Percentiles rank a stretch among this genome's conserved stretches.
Conservation (phyloP, 2,797 vertebrate species). For the Varecia variegata region DNA sequence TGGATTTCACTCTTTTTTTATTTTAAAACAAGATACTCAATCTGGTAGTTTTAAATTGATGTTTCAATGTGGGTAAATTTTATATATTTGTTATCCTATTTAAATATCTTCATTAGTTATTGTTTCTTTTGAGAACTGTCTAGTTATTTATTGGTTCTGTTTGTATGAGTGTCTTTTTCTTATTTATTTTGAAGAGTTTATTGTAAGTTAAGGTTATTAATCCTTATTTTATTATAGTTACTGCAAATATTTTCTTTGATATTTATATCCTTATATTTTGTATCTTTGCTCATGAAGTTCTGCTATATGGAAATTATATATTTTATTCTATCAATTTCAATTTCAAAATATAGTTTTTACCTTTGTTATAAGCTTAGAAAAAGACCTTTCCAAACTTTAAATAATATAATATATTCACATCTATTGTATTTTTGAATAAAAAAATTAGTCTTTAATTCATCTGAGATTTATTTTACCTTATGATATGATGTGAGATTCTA, state of each 20-base stretch:
- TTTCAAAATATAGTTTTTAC: background rate
- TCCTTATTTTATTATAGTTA: background rate
- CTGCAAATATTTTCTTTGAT: background rate
- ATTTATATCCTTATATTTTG: background rate
- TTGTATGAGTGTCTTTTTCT: background rate
- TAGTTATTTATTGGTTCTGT: background rate
- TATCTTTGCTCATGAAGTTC: background rate
- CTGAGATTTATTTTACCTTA: background rate
- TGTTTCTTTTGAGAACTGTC: background rate
- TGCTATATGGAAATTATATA: background rate
- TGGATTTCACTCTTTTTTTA: background rate
- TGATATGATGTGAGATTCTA: background rate
- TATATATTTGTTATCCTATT: background rate
- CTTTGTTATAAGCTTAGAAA: conserved; percentile 19
- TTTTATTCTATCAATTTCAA: background rate
- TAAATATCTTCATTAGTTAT: background rate
- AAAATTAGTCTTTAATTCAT: background rate
- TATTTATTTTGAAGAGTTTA: background rate
- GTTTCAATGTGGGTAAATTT: background rate
- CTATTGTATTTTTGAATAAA: background rate
- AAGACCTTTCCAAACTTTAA: background rate
- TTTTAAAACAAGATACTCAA: background rate
- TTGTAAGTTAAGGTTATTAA: background rate
- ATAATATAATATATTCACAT: background rate
- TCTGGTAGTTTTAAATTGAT: background rate